Conservation (phyloP, 2,888 invertebrate species). For the Ochropacha duplaris region DNA sequence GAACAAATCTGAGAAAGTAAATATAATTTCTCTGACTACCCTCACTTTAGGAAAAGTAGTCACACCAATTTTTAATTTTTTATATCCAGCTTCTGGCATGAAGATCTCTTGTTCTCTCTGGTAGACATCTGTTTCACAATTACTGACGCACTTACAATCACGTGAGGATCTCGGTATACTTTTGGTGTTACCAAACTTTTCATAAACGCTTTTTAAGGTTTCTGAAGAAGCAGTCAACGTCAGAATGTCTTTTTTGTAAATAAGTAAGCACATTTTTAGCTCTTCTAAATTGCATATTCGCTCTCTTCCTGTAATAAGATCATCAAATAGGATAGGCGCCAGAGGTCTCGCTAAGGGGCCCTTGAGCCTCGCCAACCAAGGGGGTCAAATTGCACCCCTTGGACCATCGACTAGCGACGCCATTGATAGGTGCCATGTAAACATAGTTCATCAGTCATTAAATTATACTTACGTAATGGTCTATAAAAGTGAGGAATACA, state of each 20-base stretch:
- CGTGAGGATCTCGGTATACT: slow-evolving; percentile 51
- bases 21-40: slow-evolving; percentile 86
- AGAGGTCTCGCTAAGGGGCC: too few species aligned
- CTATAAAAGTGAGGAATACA: slow-evolving; percentile 90
- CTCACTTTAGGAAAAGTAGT: slow-evolving; percentile 87
- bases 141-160: slow-evolving; percentile 64
- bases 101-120: slow-evolving; percentile 56
- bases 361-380: too few species aligned
- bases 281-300: slow-evolving; percentile 60
- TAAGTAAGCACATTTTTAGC: slow-evolving; percentile 52
- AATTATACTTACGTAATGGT: slow-evolving; percentile 76
- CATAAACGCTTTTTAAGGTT: slow-evolving; percentile 24
- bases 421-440: too few species aligned
- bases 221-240: slow-evolving; percentile 48
- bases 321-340: background rate
- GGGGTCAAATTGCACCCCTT: too few species aligned
- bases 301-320: slow-evolving; percentile 52
- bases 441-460: too few species aligned
- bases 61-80: slow-evolving; percentile 74
- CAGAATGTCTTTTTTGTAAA: slow-evolving; percentile 58
- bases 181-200: slow-evolving; percentile 28
- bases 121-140: slow-evolving; percentile 65
- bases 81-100: slow-evolving; percentile 36
- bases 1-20: slow-evolving; percentile 87
- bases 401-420: too few species aligned